Evolutionary conservation across 1,140 invertebrate species (phyloP).

Genomic region (Drosophila burlai): DNA sequence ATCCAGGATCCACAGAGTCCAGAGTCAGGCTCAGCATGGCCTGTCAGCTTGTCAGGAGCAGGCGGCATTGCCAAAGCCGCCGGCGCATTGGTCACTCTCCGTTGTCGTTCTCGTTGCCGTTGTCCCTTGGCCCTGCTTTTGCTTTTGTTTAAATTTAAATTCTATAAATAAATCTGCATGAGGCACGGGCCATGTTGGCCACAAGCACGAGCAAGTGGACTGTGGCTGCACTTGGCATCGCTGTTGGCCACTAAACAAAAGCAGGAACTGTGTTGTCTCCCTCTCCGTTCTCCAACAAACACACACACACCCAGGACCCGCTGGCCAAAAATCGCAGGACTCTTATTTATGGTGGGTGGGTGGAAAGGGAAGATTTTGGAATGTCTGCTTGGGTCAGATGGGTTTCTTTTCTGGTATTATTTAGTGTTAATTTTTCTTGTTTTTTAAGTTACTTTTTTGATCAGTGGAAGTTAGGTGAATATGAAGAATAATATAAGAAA

Average conservation of each 20-base stretch:
- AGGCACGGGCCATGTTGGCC: slow-evolving; percentile 33
- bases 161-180: slow-evolving; percentile 60
- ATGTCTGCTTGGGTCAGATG: slow-evolving; percentile 2
- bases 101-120: neutral
- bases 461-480: neutral
- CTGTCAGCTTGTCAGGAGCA: slow-evolving; percentile 78
- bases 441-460: neutral
- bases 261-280: slow-evolving; percentile 35
- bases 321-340: slow-evolving; percentile 37
- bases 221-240: slow-evolving; percentile 60
- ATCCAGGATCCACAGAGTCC: slow-evolving; percentile 1
- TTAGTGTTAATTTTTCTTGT: neutral
- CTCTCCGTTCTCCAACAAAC: slow-evolving; percentile 3
- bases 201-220: slow-evolving; percentile 37
- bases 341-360: slow-evolving; percentile 7
- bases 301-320: neutral
- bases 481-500: neutral
- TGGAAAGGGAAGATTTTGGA: slow-evolving; percentile 4
- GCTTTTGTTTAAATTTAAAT: slow-evolving; percentile 74
- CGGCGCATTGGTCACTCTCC: slow-evolving; percentile 59
- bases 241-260: slow-evolving; percentile 71
- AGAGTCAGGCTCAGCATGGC: slow-evolving; percentile 49
- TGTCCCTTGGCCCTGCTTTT: slow-evolving; percentile 15
- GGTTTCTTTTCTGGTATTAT: neutral
- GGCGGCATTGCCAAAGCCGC: slow-evolving; percentile 58